Base-by-base conservation (phyloP, 2,113 vertebrate genomes). In the Vidua chalybeata region DNA sequence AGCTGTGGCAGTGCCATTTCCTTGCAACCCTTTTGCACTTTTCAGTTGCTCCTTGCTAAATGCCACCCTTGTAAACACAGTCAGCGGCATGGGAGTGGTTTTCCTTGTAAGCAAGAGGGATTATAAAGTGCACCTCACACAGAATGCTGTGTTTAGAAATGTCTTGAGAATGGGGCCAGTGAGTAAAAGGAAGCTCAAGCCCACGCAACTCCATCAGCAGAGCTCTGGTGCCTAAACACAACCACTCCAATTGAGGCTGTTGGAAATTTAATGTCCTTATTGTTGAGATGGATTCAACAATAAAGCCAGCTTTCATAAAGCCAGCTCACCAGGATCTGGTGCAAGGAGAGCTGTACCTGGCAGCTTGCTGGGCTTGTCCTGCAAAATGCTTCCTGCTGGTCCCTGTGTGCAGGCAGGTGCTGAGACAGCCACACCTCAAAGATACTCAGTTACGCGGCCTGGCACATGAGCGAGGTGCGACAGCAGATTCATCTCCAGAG, bases 381-480 rank as follows among this genome's bases (percentile, higher is more conserved):
- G 24, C 11, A 6, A 19, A 27, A 10, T 1, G 2, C 13, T 51
- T 46, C 10, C 33, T 12, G 41, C 46, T 15, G 30, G 23, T 45
- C 17, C 22, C 43, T 35, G 76, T 9, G 59, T 10, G 10, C 13
- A 37, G 30, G n/a, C 21, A 64, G 27, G 5, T 17, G 59, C 72
- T 11, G 45, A 13, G n/a, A 22, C 39, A 6, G 6, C 31, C 76
- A 11, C 2, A 4, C 21, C 67, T 22, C 11, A 0, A 3, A 11
- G 33, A 7, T 3, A 3, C 21, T 9, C n/a, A 5, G 17, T 27
- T 13, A 33, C 43, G n/a, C 2, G 31, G 26, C 30, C 20, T 7
- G 54, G 71, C 37, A 11, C 11, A 1, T 0, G 1, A 68, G 54
- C 0, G 0, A 54, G 39, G 26, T 19, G 30, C 0, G 0, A 27